A percentile compares a stretch with the other conserved stretches of the same genome.
Evolutionary conservation across 1,140 invertebrate species (phyloP).

Genomic region (Ceratosolen fusciceps): DNA sequence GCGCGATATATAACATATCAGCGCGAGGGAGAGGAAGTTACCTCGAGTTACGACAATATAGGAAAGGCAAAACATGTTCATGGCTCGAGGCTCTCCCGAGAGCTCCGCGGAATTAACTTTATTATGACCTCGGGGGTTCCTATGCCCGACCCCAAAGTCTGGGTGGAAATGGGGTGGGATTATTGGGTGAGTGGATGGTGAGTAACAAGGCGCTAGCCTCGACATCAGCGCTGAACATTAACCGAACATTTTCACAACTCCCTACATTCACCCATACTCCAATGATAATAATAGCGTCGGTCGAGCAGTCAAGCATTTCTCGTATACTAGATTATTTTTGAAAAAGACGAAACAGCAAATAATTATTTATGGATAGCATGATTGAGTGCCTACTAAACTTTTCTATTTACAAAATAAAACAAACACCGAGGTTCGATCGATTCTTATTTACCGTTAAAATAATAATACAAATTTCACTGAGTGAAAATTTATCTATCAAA

Average conservation of each 20-base stretch:
- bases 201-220: constrained; percentile 56
- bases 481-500: too few species aligned
- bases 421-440: too few species aligned
- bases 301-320: background rate
- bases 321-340: too few species aligned
- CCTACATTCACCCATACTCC: constrained; percentile 50
- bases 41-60: constrained; percentile 47
- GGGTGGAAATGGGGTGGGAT: constrained; percentile 39
- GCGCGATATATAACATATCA: background rate
- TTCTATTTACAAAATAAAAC: too few species aligned
- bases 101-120: constrained; percentile 71
- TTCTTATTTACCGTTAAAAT: too few species aligned
- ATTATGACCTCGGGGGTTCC: constrained; percentile 69
- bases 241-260: constrained; percentile 67
- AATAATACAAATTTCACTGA: too few species aligned
- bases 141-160: constrained; percentile 60
- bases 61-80: constrained; percentile 69
- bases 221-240: constrained; percentile 57
- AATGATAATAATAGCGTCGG: background rate
- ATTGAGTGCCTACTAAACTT: too few species aligned
- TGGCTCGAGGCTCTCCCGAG: constrained; percentile 69
- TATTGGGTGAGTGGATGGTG: constrained; percentile 51
- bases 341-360: too few species aligned
- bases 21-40: background rate
- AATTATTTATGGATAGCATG: too few species aligned